Percentiles rank a stretch among this genome's conserved stretches.
These are phyloP conservation scores for Scleropages formosus DNA, from an alignment of 2,797 vertebrate genomes.

Conservation along the genomic window DNA sequence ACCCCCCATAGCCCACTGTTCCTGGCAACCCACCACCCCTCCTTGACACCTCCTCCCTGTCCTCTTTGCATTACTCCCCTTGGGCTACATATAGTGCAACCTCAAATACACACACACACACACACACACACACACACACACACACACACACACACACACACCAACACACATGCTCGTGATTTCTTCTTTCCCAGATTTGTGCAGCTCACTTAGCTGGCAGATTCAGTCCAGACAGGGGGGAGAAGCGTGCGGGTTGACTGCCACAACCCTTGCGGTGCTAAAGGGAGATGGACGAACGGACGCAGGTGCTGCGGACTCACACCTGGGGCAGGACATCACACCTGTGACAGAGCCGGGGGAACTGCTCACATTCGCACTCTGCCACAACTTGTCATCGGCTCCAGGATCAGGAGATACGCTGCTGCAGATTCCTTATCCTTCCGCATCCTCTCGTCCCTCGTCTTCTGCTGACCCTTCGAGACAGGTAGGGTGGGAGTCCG, in stretches of 20 bases:
- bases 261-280: neutral
- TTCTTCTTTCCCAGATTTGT: constrained; percentile 3
- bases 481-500: constrained; percentile 5
- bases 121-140: neutral
- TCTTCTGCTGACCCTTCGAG: neutral
- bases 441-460: neutral
- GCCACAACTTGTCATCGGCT: constrained; percentile 1
- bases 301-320: neutral
- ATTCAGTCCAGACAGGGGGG: neutral
- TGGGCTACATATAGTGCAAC: neutral
- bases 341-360: neutral
- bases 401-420: neutral
- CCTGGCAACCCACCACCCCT: constrained; percentile 16
- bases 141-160: neutral
- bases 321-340: neutral
- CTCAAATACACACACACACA: neutral
- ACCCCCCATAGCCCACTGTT: neutral
- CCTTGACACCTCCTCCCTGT: constrained; percentile 18
- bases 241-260: neutral
- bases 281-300: neutral
- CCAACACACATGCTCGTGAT: constrained; percentile 14
- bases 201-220: neutral
- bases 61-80: constrained; percentile 16
- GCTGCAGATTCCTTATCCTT: neutral
- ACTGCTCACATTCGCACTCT: neutral